Base-by-base conservation (phyloP, 2,113 vertebrate species). In the Myanophis thanlyinensis region DNA sequence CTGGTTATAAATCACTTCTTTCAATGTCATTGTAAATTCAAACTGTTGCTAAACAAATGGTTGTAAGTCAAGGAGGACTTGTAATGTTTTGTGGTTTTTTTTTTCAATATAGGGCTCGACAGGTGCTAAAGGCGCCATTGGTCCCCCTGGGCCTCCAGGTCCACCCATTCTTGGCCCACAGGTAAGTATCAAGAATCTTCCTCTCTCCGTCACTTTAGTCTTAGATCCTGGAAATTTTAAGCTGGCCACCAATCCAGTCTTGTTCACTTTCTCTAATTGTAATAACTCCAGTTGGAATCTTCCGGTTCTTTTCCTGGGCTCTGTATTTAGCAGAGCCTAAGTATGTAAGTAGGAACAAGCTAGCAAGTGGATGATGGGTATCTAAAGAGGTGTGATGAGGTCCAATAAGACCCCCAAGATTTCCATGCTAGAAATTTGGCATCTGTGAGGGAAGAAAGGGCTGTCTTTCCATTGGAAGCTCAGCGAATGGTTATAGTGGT, bases 91-190 rank as follows among this genome's bases (percentile, higher is more conserved):
- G 6, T n/a, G n/a, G n/a, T 15, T 91, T 59, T 93, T 27, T 67
- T 67, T 87, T 93, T 88, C 91, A 86, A 84, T 22, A 30, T 93
- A 98, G 98, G 98, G 98, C 8, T 85, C 96, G 47, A 93, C 89
- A 0, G 99, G 99, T 10, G 93, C 97, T 54, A 96, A 91, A 52
- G 99, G 99, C 20, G 96, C 94, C 10, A 87, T 91, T 0, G 99
- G 99, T 90, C 98, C 98, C 27, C 95, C 97, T 1, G 99, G 99
- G 3, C 98, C 97, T 5, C 87, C 94, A 0, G 98, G 98, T 0
- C n/a, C 93, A 85, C 96, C 98, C 46, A 8, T 96, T 91, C 46
- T 94, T 0, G 99, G 99, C 80, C 98, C 98, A 22, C 97, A 96
- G 46, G 99, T 99, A 97, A 95, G 98, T 62, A 4, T 67, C 87